Evolutionary conservation across 2,113 vertebrate species (phyloP).

Genomic region (Stomatorhinus ivindoensis): DNA sequence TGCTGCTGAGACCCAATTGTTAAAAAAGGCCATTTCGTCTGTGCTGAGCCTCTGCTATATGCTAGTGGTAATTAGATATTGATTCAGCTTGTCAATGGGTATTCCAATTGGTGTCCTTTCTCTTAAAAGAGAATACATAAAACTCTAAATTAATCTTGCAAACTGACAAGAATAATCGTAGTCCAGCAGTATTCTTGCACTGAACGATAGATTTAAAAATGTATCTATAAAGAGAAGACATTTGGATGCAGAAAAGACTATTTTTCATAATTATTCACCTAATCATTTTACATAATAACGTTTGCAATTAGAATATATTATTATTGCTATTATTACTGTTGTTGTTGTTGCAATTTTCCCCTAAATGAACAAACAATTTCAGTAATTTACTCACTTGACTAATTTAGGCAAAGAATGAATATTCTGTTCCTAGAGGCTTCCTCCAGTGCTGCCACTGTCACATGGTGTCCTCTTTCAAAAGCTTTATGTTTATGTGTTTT

Average conservation of each 20-base stretch:
- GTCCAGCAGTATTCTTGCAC: background rate
- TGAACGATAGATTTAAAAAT: background rate
- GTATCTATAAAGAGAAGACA: background rate
- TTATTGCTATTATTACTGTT: background rate
- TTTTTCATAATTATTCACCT: background rate
- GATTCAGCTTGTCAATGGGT: slow-evolving; percentile 66
- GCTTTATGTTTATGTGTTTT: background rate
- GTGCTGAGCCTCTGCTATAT: slow-evolving; percentile 46
- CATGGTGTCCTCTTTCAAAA: background rate
- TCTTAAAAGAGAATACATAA: slow-evolving; percentile 40
- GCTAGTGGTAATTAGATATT: slow-evolving; percentile 76
- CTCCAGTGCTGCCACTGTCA: background rate
- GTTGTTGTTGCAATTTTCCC: background rate
- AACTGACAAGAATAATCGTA: slow-evolving; percentile 37
- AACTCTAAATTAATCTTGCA: slow-evolving; percentile 58
- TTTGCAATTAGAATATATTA: background rate
- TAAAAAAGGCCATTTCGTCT: slow-evolving; percentile 43
- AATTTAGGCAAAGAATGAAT: background rate
- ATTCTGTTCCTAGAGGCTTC: background rate
- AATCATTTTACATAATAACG: background rate
- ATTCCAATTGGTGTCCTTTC: slow-evolving; percentile 50
- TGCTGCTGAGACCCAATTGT: slow-evolving; percentile 45
- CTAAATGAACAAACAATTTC: background rate
- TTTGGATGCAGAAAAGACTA: background rate
- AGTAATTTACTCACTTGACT: background rate